Conservation (phyloP, 2,797 vertebrate species). For the Lithobates sylvaticus region DNA sequence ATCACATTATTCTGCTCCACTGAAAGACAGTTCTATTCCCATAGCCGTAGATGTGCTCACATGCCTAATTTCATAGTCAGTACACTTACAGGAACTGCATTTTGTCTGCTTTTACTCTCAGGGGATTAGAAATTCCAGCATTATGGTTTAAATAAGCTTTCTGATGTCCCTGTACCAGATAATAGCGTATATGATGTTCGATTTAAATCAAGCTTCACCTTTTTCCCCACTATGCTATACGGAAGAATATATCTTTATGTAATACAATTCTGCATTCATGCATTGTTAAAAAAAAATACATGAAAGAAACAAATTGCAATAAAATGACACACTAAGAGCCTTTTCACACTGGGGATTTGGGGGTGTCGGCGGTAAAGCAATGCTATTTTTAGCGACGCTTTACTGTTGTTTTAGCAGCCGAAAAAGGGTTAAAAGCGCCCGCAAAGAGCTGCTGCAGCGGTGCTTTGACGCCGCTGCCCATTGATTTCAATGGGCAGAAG, state of each 20-base stretch:
- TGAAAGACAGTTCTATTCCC: slow-evolving; percentile 79
- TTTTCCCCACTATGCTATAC: not conserved
- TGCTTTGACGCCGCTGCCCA: no score
- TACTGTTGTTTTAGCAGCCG: no score
- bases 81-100: slow-evolving; percentile 70
- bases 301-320: not conserved
- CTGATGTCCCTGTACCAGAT: not conserved
- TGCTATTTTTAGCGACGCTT: no score
- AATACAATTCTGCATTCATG: not conserved
- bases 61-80: slow-evolving; percentile 81
- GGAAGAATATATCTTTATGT: not conserved
- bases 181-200: slow-evolving; percentile 2
- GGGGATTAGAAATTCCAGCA: slow-evolving; percentile 68
- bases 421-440: no score
- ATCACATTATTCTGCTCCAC: slow-evolving; percentile 85
- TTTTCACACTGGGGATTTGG: no score
- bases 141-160: slow-evolving; percentile 15
- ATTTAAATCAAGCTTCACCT: not conserved
- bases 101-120: slow-evolving; percentile 66
- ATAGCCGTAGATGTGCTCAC: slow-evolving; percentile 77
- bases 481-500: no score
- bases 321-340: not conserved
- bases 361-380: no score
- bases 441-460: no score
- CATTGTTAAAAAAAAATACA: not conserved